Conservation (phyloP, 2,888 invertebrate genomes). For the Athripsodes cinereus region DNA sequence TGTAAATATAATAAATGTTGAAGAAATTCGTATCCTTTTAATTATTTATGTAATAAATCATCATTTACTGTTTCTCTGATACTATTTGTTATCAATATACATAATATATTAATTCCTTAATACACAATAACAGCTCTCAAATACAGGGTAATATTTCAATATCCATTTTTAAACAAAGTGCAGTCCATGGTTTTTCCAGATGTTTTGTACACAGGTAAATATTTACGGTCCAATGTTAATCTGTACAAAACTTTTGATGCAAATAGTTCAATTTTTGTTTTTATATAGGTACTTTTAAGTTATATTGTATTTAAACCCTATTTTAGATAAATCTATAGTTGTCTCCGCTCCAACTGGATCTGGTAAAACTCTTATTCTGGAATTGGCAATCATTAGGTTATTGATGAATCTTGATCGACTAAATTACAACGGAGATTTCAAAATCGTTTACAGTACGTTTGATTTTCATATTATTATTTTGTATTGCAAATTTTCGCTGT, state of each 20-base stretch:
- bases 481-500: no score
- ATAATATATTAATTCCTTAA: no score
- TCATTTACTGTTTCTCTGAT: no score
- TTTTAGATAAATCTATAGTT: conserved; percentile 61
- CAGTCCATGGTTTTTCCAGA: conserved; percentile 68
- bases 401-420: conserved; percentile 50
- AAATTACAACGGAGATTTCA: conserved; percentile 45
- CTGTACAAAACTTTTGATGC: no score
- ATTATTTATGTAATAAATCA: conserved; percentile 6
- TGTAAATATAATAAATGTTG: conserved; percentile 14
- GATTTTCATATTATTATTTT: no score
- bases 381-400: conserved; percentile 66
- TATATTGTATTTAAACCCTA: not conserved
- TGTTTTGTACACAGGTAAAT: conserved; percentile 55
- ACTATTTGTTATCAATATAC: no score
- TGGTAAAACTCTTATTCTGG: conserved; percentile 78
- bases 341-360: conserved; percentile 78
- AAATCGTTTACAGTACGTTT: conserved; percentile 67
- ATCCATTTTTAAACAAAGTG: conserved; percentile 64
- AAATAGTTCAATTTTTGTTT: conserved; percentile 16
- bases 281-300: not conserved
- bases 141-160: conserved; percentile 49
- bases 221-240: no score
- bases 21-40: conserved; percentile 33
- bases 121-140: not conserved